Base-by-base conservation (phyloP, 2,888 invertebrate species). In the Mechanitis messenoides region DNA sequence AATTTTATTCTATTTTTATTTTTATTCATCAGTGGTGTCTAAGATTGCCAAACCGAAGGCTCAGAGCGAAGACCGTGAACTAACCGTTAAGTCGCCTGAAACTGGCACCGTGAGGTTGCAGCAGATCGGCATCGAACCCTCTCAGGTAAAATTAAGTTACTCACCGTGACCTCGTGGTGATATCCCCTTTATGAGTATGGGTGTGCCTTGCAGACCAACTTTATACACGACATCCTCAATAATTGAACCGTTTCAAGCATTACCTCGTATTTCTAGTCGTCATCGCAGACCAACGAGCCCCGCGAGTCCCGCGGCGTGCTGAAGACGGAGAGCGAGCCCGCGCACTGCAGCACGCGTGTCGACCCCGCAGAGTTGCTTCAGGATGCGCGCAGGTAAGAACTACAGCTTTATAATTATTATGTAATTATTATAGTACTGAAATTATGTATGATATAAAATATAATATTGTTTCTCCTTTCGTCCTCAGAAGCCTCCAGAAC, bases 401-500 rank as follows among this genome's bases (percentile, higher is more conserved):
- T 42, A 42, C 42, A 42, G 42, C 20, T 20, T 20, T 53, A 33
- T 4, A 4, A 20, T 42, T 20, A 9, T 5, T 11, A 59, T 28
- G 31, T 28, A 5, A 12, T 53, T 6, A 47, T 28, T 45, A 20
- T 58, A 12, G 20, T 1, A 20, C 20, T 20, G 20, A 20, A 20
- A 20, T 20, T 20, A 1, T 20, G 20, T 20, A 1, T 20, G 20
- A 20, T 20, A 20, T 20, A 20, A 20, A 20, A 20, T 20, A 20
- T 20, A 20, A 20, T 20, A 20, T 20, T 0, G 6, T 42, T 42
- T 42, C 9, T 42, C 6, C 6, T 42, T 9, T 31, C 50, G n/a
- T 45, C 54, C 3, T 7, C 72, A 91, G 91, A 78, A 92, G 92
- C 69, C 92, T 93, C 72, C 92, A 93, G 75, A 92, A 92, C 75